These are phyloP conservation scores for Notamacropus eugenii DNA, from an alignment of 2,797 vertebrate genomes.

Conservation along the genomic window DNA sequence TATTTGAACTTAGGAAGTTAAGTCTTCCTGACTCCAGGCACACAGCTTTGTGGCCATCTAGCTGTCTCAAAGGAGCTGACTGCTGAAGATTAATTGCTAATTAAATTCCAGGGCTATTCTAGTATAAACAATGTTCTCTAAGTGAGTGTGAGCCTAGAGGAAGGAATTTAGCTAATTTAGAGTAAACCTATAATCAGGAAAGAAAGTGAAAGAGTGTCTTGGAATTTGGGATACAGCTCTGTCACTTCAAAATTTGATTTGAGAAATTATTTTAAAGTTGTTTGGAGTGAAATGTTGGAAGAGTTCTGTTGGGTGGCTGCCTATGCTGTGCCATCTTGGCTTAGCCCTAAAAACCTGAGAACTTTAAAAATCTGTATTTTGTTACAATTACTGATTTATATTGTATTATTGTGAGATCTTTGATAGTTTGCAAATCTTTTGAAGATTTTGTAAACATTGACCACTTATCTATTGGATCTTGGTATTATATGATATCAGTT, in stretches of 20 bases:
- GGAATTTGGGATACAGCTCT: not conserved
- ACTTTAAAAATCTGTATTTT: not conserved
- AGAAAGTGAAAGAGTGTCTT: not conserved
- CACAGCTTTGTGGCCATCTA: no score
- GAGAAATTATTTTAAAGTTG: not conserved
- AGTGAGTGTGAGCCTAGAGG: not conserved
- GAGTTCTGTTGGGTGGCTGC: not conserved
- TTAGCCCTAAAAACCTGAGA: not conserved
- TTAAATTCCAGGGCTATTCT: not conserved
- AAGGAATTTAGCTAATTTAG: not conserved
- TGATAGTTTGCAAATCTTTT: not conserved
- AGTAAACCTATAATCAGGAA: no score
- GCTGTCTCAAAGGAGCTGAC: not conserved
- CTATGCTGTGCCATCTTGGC: not conserved
- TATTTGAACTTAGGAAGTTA: no score
- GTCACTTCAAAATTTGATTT: not conserved
- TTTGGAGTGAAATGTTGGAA: not conserved
- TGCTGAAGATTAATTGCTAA: not conserved
- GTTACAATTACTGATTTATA: not conserved
- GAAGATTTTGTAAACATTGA: not conserved
- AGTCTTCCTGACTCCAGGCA: no score
- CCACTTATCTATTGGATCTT: not conserved
- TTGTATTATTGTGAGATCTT: not conserved
- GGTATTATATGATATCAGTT: not conserved
- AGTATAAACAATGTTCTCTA: not conserved